Base-by-base conservation (phyloP, 2,797 vertebrate species). In the Melanotaenia nigrans region DNA sequence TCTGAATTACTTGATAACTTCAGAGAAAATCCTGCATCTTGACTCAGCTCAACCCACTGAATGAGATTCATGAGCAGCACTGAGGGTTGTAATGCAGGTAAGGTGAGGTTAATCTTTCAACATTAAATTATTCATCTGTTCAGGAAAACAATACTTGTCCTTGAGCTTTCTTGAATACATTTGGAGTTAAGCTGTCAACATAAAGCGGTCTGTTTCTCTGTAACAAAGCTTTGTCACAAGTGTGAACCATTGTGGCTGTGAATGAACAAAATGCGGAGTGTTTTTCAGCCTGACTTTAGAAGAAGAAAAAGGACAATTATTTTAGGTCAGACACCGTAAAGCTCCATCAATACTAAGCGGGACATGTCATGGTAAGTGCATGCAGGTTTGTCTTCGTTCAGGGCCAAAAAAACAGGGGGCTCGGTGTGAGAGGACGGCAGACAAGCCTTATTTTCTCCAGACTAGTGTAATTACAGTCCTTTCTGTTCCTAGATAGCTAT, bases 321-420 rank as follows among this genome's bases (percentile, higher is more conserved):
- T 85, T 75, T 54, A 45, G 68, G 54, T 77, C 49, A 54, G 89
- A 85, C 71, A 81, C 70, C 47, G 78, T 79, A 74, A 83, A 78
- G 77, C 79, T 84, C 75, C 75, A 74, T 77, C 73, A 72, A 71
- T 75, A 77, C 64, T 73, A 83, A 86, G 70, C 58, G 20, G 73
- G 66, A 84, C 85, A 75, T 79, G 82, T 84, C 73, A 36, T 68
- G 73, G 83, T 90, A 90, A 90, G 84, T 82, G 73, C 82, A 83
- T 82, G 71, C 89, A 89, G 88, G 86, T 90, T 89, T 90, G 85
- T 83, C 78, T 91, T 90, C 90, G 87, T 90, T 85, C 85, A 75
- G 74, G 67, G 47, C 63, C 6, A 16, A 42, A 24, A 62, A 35
- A 58, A 49, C 66, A 71, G 62, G 51, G 57, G 71, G 70, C 81